Conservation (phyloP, 2,888 invertebrate species). For the Melikaiella ostensackeni region DNA sequence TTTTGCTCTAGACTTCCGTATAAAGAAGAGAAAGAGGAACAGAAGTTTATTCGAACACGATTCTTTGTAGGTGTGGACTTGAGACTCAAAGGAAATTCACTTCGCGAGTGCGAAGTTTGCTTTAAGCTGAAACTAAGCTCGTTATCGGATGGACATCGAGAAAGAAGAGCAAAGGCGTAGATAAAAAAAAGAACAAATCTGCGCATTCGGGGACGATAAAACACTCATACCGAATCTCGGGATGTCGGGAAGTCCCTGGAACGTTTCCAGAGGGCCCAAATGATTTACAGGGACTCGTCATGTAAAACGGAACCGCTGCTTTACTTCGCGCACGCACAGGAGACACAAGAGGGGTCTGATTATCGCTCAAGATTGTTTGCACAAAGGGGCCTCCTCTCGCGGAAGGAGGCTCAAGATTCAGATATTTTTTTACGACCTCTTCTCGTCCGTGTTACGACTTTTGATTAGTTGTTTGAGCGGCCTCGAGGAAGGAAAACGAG, state of each 20-base stretch:
- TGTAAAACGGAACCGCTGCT: slow-evolving; percentile 70
- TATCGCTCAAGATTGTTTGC: slow-evolving; percentile 74
- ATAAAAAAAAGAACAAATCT: slow-evolving; percentile 57
- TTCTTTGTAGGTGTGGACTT: slow-evolving; percentile 24
- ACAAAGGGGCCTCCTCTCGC: slow-evolving; percentile 64
- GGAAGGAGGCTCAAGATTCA: slow-evolving; percentile 68
- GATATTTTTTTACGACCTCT: slow-evolving; percentile 69
- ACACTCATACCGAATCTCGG: slow-evolving; percentile 69
- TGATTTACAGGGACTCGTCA: slow-evolving; percentile 74
- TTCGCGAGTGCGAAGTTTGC: background rate
- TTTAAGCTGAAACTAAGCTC: slow-evolving; percentile 56
- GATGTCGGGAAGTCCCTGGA: slow-evolving; percentile 60
- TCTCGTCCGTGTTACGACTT: slow-evolving; percentile 67
- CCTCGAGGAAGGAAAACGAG: slow-evolving; percentile 48
- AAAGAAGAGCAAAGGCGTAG: slow-evolving; percentile 52
- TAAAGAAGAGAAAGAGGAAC: slow-evolving; percentile 14
- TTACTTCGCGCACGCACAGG: slow-evolving; percentile 58
- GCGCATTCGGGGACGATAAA: slow-evolving; percentile 59
- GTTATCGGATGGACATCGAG: slow-evolving; percentile 69
- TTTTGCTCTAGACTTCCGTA: background rate
- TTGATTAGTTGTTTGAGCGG: slow-evolving; percentile 55
- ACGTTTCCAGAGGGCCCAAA: slow-evolving; percentile 69
- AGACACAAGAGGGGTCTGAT: slow-evolving; percentile 74
- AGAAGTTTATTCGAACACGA: slow-evolving; percentile 8
- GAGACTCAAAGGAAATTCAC: slow-evolving; percentile 30